A percentile compares a stretch with the other conserved stretches of the same genome.
Evolutionary conservation across 2,113 vertebrate species (phyloP).

Genomic region (Laticauda colubrina): DNA sequence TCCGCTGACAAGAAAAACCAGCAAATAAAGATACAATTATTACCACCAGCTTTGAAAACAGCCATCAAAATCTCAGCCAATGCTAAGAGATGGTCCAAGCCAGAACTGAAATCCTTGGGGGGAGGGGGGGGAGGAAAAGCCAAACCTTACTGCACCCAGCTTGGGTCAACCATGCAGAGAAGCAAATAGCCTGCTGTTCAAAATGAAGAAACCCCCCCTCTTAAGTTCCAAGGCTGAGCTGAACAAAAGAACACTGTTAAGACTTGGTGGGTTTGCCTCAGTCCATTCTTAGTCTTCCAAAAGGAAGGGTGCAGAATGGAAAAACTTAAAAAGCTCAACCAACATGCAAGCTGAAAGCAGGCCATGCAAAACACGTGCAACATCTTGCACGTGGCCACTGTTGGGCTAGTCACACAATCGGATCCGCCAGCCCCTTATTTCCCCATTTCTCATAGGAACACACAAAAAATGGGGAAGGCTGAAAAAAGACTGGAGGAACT

Average conservation of each 20-base stretch:
- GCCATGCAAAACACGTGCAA: constrained; percentile 8
- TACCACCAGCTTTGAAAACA: not conserved
- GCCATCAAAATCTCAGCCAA: constrained; percentile 21
- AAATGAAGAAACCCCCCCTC: not conserved
- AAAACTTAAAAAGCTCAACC: constrained; percentile 25
- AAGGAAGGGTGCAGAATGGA: not conserved
- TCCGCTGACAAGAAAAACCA: not conserved
- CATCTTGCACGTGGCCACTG: fast-evolving
- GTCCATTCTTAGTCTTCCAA: constrained; percentile 1
- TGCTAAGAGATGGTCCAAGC: constrained; percentile 25
- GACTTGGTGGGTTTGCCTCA: constrained; percentile 21
- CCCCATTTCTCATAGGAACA: constrained; percentile 6
- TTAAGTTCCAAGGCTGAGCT: not conserved
- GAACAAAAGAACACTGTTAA: constrained; percentile 11
- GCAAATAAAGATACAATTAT: not conserved
- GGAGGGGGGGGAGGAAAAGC: not conserved
- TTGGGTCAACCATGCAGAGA: constrained; percentile 6
- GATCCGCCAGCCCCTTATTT: not conserved
- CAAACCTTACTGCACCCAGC: constrained; percentile 27
- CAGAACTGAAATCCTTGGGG: not conserved
- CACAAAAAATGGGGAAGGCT: constrained; percentile 26
- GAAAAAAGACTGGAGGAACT: not conserved
- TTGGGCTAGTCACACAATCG: not conserved
- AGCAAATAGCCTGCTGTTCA: constrained; percentile 14
- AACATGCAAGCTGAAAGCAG: constrained; percentile 4